Evolutionary conservation across 2,888 invertebrate species (phyloP).

Genomic region (Dryadula phaetusa): DNA sequence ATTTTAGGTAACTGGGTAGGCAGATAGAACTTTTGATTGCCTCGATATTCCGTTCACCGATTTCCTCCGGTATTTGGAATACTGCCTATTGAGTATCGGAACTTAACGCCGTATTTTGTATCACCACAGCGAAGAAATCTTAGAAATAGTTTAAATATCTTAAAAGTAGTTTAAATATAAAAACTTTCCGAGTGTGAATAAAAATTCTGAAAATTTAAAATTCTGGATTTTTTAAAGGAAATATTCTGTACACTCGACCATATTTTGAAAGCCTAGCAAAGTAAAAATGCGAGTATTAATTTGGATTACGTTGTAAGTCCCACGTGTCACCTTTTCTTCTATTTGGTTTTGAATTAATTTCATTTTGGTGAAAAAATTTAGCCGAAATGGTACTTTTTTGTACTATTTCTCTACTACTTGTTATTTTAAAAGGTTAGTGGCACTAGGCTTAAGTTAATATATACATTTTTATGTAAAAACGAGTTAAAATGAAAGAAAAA

Average conservation of each 20-base stretch:
- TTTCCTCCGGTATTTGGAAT: too few species aligned
- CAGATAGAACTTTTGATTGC: too few species aligned
- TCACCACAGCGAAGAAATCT: too few species aligned
- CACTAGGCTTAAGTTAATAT: neutral
- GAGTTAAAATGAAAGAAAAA: neutral
- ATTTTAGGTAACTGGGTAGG: too few species aligned
- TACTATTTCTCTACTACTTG: neutral
- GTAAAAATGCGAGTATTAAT: slow-evolving; percentile 39
- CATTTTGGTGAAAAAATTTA: slow-evolving; percentile 23
- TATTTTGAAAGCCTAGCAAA: slow-evolving; percentile 22
- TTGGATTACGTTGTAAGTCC: slow-evolving; percentile 43
- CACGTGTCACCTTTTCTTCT: slow-evolving; percentile 37
- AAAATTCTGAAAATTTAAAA: neutral
- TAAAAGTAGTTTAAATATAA: too few species aligned
- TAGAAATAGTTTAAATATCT: too few species aligned
- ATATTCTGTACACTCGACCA: slow-evolving; percentile 3
- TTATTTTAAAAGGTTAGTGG: slow-evolving; percentile 15
- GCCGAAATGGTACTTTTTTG: slow-evolving; percentile 22
- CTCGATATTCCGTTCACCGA: too few species aligned
- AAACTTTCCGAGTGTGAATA: too few species aligned
- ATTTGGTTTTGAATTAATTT: slow-evolving; percentile 40
- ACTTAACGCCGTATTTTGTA: too few species aligned
- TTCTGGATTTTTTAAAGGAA: neutral
- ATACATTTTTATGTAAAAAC: neutral
- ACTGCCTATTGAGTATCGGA: too few species aligned